Evolutionary conservation across 2,113 vertebrate genomes (phyloP).

Genomic region (Dicerorhinus sumatrensis): DNA sequence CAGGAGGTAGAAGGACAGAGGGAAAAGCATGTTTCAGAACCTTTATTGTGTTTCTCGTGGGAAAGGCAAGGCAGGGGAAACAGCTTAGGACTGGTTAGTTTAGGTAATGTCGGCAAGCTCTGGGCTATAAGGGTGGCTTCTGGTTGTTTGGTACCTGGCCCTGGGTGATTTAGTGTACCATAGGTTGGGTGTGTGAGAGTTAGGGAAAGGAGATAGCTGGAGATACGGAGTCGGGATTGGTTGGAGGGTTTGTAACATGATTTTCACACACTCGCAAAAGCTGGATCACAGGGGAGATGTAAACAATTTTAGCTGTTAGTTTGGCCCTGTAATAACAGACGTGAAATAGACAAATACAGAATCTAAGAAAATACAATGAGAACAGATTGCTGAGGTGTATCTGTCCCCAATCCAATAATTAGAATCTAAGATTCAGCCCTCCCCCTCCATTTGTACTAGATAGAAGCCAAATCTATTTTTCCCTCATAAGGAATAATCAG

Average conservation of each 20-base stretch:
- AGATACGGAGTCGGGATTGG: not conserved
- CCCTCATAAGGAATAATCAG: not conserved
- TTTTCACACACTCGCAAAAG: not conserved
- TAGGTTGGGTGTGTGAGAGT: not conserved
- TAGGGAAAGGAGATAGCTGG: not conserved
- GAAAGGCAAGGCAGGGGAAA: no score
- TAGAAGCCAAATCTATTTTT: constrained; percentile 6
- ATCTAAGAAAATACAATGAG: not conserved
- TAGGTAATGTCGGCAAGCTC: not conserved
- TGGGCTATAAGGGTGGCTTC: not conserved
- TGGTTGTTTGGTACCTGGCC: not conserved
- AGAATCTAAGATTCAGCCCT: not conserved
- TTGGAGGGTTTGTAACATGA: not conserved
- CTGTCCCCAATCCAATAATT: not conserved
- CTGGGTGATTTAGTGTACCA: not conserved
- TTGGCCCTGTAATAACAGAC: not conserved
- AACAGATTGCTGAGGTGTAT: not conserved
- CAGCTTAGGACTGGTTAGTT: not conserved
- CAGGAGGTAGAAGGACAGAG: not conserved
- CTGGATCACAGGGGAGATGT: not conserved
- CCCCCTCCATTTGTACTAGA: not conserved
- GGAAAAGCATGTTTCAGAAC: not conserved
- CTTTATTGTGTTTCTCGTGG: fast-evolving
- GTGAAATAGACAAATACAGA: not conserved
- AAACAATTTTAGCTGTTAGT: not conserved